Evolutionary conservation across 2,113 vertebrate species (phyloP).

Genomic region (Amphiprion percula): DNA sequence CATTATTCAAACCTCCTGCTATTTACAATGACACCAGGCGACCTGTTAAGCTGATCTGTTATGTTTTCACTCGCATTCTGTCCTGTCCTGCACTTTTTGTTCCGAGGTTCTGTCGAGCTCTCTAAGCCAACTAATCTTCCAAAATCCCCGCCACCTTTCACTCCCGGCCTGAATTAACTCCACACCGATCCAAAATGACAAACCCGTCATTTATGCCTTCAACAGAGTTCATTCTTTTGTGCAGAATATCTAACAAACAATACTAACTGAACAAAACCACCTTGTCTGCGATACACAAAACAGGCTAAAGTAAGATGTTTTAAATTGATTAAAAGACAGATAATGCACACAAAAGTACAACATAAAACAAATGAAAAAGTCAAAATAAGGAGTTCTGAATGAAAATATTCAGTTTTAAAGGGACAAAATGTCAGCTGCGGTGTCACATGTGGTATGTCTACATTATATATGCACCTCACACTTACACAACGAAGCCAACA

Average conservation of each 20-base stretch:
- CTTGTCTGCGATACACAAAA: too few relatives aligned
- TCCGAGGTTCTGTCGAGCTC: background rate
- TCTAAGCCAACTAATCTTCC: slow-evolving; percentile 35
- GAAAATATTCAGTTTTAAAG: background rate
- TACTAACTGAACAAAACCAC: too few relatives aligned
- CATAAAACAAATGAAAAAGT: background rate
- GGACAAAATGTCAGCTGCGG: background rate
- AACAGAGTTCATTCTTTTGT: background rate
- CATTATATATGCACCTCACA: too few relatives aligned
- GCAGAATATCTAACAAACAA: background rate
- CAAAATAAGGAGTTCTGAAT: background rate
- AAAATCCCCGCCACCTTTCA: slow-evolving; percentile 45
- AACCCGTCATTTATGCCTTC: background rate
- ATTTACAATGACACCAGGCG: background rate
- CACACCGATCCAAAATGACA: background rate
- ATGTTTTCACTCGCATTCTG: slow-evolving; percentile 30
- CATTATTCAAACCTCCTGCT: slow-evolving; percentile 9
- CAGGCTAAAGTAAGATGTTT: background rate
- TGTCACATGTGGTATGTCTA: background rate
- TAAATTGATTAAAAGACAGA: background rate
- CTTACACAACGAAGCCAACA: too few relatives aligned
- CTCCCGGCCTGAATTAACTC: background rate
- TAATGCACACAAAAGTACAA: background rate
- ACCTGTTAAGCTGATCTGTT: slow-evolving; percentile 1
- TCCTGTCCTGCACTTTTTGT: slow-evolving; percentile 35